These are phyloP conservation scores for Taenioides sp. DNA, from an alignment of 2,797 vertebrate genomes.

Conservation along the genomic window DNA sequence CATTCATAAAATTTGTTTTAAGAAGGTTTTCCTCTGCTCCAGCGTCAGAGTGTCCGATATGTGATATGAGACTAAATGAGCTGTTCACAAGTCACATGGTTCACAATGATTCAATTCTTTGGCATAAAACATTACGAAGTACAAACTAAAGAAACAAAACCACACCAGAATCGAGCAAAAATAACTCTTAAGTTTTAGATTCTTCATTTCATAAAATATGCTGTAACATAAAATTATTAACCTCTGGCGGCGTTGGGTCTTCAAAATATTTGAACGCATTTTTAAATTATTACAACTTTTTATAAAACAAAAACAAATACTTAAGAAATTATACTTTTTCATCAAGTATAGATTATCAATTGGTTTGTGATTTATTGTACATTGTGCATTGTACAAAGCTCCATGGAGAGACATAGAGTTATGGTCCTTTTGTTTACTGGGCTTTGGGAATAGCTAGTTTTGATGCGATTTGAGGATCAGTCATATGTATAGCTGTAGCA, in stretches of 20 bases:
- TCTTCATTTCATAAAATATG: constrained; percentile 2
- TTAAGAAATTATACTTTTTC: not conserved
- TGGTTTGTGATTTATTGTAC: constrained; percentile 20
- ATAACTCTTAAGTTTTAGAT: not conserved
- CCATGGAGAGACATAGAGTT: not conserved
- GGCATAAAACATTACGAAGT: constrained; percentile 69
- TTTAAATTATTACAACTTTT: not conserved
- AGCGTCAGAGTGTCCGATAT: constrained; percentile 38
- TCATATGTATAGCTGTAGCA: constrained; percentile 17
- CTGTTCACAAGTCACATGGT: constrained; percentile 43
- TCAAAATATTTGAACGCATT: not conserved
- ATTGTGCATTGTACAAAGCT: constrained; percentile 26
- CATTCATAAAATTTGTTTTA: not conserved
- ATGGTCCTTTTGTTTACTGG: not conserved
- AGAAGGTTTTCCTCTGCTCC: constrained; percentile 39
- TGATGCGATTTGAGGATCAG: not conserved
- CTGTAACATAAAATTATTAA: constrained; percentile 3
- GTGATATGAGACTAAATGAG: constrained; percentile 40
- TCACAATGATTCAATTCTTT: constrained; percentile 75
- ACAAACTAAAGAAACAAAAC: constrained; percentile 17
- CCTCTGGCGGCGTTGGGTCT: not conserved
- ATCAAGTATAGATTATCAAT: constrained; percentile 10
- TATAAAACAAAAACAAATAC: not conserved
- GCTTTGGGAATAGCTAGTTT: not conserved
- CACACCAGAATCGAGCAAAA: constrained; percentile 26